Evolutionary conservation across 2,888 invertebrate genomes (phyloP), one percentile per base, ranked within the genome.

Genomic region (Epirrhoe tristata): DNA sequence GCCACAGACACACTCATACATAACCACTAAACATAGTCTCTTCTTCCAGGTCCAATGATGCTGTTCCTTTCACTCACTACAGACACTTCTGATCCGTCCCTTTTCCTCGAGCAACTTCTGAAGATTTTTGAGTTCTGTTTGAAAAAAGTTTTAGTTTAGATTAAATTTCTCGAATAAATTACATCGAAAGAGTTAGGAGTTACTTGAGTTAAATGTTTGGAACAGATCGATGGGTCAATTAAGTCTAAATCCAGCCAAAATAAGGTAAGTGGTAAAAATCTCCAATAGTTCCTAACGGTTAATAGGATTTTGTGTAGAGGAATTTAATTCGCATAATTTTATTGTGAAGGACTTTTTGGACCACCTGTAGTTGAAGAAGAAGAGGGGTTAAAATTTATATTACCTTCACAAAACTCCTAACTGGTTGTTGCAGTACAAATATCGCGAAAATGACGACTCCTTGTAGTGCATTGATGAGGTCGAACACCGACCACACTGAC

Each of bases 391-490:
- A 43, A 43, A 24, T 6, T 4, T 50, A 12, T 39, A 8, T 17
- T 57, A 70, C 91, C 89, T 87, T 90, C 72, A 93, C 86, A 75
- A 84, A 80, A 58, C 88, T 85, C 12, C 93, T 83, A 61, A 92
- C 88, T 55, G 92, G 91, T 71, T 92, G 89, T 72, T 91, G 93
- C 68, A 94, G 68, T 12, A 96, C 95, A 76, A 95, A 96, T 64
- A 96, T 94, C 43, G 94, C 92, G 79, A 96, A 95, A 46, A 96
- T 95, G 58, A 96, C 93, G 12, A 96, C 93, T 6, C 96, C 96
- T 77, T 96, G 96, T 43, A 96, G 86, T 0, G 96, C 95, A 81
- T 96, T 96, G 73, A 96, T 90, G 72, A 96, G 93, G 82, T 96
- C 96, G 76, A 96, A 95, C 17, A 96, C 90, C 0, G 95, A 94